A percentile compares a stretch with the other conserved stretches of the same genome.
These are phyloP conservation scores for Trypoxylon attenuatum DNA, from an alignment of 2,888 invertebrate species.

Conservation along the genomic window DNA sequence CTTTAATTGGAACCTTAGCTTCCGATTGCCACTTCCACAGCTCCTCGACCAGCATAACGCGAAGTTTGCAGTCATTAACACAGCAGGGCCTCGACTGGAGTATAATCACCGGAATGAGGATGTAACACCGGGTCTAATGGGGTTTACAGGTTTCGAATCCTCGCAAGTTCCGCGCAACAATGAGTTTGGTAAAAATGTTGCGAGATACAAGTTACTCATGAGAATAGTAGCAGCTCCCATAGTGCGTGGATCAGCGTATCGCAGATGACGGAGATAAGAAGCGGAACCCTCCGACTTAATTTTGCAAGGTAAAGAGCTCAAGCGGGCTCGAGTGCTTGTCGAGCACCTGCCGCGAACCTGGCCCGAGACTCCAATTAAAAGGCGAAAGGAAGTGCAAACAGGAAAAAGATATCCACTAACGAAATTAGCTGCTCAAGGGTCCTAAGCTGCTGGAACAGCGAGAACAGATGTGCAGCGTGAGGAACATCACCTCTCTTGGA, in stretches of 20 bases:
- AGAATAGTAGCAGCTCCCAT: conserved; percentile 13
- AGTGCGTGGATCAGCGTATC: conserved; percentile 6
- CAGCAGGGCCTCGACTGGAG: background rate
- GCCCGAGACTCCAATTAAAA: conserved; percentile 9
- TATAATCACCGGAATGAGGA: conserved; percentile 1
- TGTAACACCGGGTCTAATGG: background rate
- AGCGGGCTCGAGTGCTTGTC: background rate
- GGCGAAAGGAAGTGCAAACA: background rate
- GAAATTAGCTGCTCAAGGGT: background rate
- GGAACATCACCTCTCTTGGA: background rate
- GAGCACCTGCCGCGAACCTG: background rate
- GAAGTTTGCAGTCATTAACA: too few species aligned
- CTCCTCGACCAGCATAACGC: too few species aligned
- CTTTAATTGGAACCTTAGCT: too few species aligned
- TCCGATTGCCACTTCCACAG: too few species aligned
- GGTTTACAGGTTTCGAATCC: background rate
- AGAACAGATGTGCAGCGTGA: background rate
- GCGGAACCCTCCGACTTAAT: conserved; percentile 21
- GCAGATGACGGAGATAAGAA: conserved; percentile 31
- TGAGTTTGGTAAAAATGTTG: conserved; percentile 1
- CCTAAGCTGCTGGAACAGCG: background rate
- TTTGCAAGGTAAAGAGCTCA: conserved; percentile 9
- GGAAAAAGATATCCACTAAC: background rate
- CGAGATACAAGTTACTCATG: background rate
- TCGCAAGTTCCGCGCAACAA: background rate